Percentiles rank a stretch among this genome's conserved stretches.
phyloP scores from a whole-genome alignment of 2,888 invertebrate species.

The Copidosoma aretas region DNA sequence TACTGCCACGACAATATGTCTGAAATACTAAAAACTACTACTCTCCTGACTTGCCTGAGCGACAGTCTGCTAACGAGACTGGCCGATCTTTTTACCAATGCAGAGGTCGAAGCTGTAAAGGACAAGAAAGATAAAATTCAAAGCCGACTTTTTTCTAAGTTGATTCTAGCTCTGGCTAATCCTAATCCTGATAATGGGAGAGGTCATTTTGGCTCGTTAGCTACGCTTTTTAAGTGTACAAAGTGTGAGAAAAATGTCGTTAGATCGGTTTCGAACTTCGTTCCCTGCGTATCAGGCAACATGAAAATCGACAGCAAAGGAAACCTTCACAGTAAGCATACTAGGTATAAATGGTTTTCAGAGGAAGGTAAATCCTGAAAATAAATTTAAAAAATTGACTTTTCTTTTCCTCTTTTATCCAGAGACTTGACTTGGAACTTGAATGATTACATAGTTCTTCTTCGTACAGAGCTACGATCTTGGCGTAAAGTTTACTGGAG shows the following conservation, averaged over 20 bases:
- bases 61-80: slow-evolving; percentile 66
- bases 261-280: slow-evolving; percentile 72
- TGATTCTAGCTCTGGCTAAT: slow-evolving; percentile 79
- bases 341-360: slow-evolving; percentile 63
- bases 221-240: slow-evolving; percentile 77
- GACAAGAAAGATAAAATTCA: slow-evolving; percentile 91
- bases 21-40: slow-evolving; percentile 84
- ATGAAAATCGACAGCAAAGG: slow-evolving; percentile 79
- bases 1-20: slow-evolving; percentile 88
- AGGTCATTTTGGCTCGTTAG: slow-evolving; percentile 82
- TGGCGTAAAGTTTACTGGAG: slow-evolving; percentile 96
- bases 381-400: slow-evolving; percentile 14
- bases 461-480: slow-evolving; percentile 80
- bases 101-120: slow-evolving; percentile 81
- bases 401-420: slow-evolving; percentile 37
- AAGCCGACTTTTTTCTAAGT: slow-evolving; percentile 82
- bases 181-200: slow-evolving; percentile 76
- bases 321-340: slow-evolving; percentile 74
- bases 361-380: not conserved
- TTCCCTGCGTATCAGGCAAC: slow-evolving; percentile 76
- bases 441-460: slow-evolving; percentile 77
- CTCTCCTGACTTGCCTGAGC: slow-evolving; percentile 87
- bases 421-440: slow-evolving; percentile 83
- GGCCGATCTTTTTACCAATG: slow-evolving; percentile 86
- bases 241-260: slow-evolving; percentile 79